Percentiles rank a stretch among this genome's conserved stretches.
Conservation (phyloP, 2,888 invertebrate genomes). For the Abscondita cerata region DNA sequence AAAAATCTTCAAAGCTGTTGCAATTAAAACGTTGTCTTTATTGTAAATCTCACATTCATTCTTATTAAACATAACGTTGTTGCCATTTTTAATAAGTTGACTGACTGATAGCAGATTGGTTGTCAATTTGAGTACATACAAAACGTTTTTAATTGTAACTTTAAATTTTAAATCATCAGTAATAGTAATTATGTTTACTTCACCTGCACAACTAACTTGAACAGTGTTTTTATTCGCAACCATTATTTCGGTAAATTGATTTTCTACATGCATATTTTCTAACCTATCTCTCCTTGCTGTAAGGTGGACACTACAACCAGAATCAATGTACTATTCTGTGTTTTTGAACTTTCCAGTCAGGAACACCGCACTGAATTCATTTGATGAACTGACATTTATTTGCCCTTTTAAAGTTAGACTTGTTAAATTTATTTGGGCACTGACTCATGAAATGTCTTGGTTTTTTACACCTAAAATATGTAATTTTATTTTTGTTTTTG, state of each 20-base stretch:
- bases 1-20: too few relatives aligned
- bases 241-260: too few relatives aligned
- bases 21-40: background rate
- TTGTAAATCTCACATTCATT: constrained; percentile 20
- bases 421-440: too few relatives aligned
- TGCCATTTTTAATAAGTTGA: constrained; percentile 9
- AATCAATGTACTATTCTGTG: constrained; percentile 38
- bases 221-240: constrained; percentile 18
- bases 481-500: too few relatives aligned
- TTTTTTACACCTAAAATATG: too few relatives aligned
- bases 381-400: too few relatives aligned
- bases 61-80: background rate
- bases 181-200: constrained; percentile 9
- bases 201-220: constrained; percentile 7
- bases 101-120: constrained; percentile 24
- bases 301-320: constrained; percentile 37
- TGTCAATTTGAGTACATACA: constrained; percentile 9
- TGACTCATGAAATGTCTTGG: too few relatives aligned
- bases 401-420: too few relatives aligned
- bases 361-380: constrained; percentile 39
- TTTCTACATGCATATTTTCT: too few relatives aligned
- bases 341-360: constrained; percentile 30
- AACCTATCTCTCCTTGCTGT: too few relatives aligned
- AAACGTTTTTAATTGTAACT: constrained; percentile 12
- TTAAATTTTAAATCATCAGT: too few relatives aligned